Conservation (phyloP, 2,888 invertebrate genomes). For the Baronia brevicornis region DNA sequence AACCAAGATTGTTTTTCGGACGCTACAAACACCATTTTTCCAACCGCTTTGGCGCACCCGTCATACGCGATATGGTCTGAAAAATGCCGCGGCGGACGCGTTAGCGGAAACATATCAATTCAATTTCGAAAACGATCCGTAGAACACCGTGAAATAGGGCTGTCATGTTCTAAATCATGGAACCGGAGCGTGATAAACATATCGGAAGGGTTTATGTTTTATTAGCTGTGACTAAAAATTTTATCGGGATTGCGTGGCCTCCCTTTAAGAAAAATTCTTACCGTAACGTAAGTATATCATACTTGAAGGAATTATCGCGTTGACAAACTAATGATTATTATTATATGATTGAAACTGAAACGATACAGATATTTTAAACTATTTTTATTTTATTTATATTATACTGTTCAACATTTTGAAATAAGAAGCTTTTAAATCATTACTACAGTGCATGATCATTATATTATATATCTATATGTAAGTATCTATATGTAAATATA, state of each 20-base stretch:
- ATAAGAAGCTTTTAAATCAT: too few relatives aligned
- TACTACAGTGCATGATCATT: too few relatives aligned
- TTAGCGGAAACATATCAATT: constrained; percentile 73
- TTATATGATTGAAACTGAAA: too few relatives aligned
- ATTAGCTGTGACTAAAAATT: constrained; percentile 54
- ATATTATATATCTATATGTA: too few relatives aligned
- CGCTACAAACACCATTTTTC: constrained; percentile 45
- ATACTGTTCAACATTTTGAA: too few relatives aligned
- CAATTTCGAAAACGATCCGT: constrained; percentile 56
- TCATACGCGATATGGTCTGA: constrained; percentile 67
- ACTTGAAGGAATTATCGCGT: too few relatives aligned
- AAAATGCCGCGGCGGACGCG: constrained; percentile 57
- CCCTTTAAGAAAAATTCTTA: neutral
- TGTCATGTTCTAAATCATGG: constrained; percentile 60
- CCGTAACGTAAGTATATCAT: too few relatives aligned
- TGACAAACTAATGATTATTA: too few relatives aligned
- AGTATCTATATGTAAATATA: too few relatives aligned
- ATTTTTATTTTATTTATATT: too few relatives aligned
- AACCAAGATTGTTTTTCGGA: constrained; percentile 24
- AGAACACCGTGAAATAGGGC: constrained; percentile 56
- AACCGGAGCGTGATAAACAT: constrained; percentile 58
- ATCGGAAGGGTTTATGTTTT: constrained; percentile 63
- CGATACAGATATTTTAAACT: too few relatives aligned
- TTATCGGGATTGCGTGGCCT: constrained; percentile 22
- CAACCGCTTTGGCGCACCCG: constrained; percentile 54